Percentiles rank a stretch among this genome's conserved stretches.
Evolutionary conservation across 2,113 vertebrate species (phyloP).

Genomic region (Sinocyclocheilus anophthalmus): DNA sequence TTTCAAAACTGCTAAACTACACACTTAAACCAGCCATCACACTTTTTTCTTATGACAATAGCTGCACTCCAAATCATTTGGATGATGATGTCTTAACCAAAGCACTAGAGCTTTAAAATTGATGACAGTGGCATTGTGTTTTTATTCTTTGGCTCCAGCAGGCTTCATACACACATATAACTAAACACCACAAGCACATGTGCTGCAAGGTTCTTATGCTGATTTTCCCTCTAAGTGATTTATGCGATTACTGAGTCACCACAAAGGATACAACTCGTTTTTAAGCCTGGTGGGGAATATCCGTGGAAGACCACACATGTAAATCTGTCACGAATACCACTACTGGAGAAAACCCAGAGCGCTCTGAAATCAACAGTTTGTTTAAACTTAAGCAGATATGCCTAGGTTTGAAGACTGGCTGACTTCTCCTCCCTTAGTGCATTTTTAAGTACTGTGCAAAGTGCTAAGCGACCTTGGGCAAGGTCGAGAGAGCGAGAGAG

Average conservation of each 20-base stretch:
- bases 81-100: neutral
- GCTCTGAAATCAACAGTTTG: neutral
- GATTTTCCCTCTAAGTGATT: slow-evolving; percentile 52
- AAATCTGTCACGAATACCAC: neutral
- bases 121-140: neutral
- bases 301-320: neutral
- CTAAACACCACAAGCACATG: slow-evolving; percentile 5
- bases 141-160: neutral
- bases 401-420: neutral
- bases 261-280: slow-evolving; percentile 48
- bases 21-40: neutral
- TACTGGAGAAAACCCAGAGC: neutral
- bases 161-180: neutral
- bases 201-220: slow-evolving; percentile 59
- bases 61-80: neutral
- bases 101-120: neutral
- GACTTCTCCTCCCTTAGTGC: neutral
- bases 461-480: slow-evolving; percentile 49
- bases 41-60: neutral
- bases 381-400: neutral
- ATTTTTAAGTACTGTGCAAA: slow-evolving; percentile 25
- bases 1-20: neutral
- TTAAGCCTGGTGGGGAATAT: neutral
- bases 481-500: slow-evolving; percentile 46
- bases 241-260: slow-evolving; percentile 60